phyloP scores from a whole-genome alignment of 2,888 invertebrate genomes.

The Yponomeuta evonymella region DNA sequence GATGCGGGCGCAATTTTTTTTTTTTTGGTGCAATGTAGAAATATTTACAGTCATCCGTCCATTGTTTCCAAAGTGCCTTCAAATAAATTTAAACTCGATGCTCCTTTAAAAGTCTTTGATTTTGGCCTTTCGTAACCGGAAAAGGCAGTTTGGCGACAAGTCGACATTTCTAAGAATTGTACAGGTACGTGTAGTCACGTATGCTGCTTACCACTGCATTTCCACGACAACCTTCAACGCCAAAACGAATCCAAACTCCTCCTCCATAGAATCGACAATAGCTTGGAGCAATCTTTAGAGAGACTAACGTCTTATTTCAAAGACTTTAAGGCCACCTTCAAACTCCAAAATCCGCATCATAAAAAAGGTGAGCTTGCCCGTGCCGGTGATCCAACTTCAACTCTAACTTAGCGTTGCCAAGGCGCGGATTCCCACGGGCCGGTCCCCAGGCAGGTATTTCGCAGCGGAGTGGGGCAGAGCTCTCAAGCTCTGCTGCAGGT shows the following conservation, averaged over 20 bases:
- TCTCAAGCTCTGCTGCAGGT: conserved; percentile 41
- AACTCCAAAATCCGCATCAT: not conserved
- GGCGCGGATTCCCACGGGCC: conserved; percentile 3
- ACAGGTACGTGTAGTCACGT: not conserved
- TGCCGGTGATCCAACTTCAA: not conserved
- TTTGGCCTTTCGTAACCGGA: not conserved
- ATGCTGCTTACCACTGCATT: not conserved
- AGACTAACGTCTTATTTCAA: not conserved
- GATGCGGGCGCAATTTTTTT: too few relatives aligned
- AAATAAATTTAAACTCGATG: too few relatives aligned
- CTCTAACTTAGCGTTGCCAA: not conserved
- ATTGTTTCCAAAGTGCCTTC: too few relatives aligned
- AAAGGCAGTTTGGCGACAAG: not conserved
- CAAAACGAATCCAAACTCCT: not conserved
- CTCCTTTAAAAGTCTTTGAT: too few relatives aligned
- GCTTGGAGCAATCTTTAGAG: not conserved
- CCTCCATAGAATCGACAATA: not conserved
- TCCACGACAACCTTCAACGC: not conserved
- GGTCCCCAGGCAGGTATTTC: conserved; percentile 45
- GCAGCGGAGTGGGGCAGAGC: conserved; percentile 39
- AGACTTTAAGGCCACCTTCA: not conserved
- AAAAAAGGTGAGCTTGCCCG: not conserved
- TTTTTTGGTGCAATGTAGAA: too few relatives aligned
- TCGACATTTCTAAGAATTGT: not conserved
- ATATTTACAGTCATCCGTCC: too few relatives aligned